Evolutionary conservation across 2,113 vertebrate genomes (phyloP).

Genomic region (Cyrtonyx montezumae): DNA sequence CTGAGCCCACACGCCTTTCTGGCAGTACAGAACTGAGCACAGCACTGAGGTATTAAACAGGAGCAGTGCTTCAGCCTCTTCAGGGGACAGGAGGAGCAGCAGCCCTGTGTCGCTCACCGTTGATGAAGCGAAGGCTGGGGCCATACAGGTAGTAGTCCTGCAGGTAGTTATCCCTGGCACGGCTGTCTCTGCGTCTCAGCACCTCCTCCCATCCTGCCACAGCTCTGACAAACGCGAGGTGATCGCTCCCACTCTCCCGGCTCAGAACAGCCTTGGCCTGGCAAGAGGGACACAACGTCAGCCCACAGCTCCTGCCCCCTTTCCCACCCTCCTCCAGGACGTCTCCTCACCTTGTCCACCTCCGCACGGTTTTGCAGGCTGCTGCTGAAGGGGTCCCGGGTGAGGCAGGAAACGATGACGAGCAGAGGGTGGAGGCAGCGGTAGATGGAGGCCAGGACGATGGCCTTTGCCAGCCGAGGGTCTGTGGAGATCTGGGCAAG

Average conservation of each 20-base stretch:
- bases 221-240: constrained; percentile 86
- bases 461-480: constrained; percentile 91
- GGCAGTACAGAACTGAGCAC: too few relatives aligned
- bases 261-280: constrained; percentile 89
- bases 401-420: constrained; percentile 90
- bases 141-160: constrained; percentile 82
- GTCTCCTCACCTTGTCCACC: constrained; percentile 84
- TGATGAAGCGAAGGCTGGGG: constrained; percentile 90
- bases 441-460: constrained; percentile 90
- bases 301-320: rapidly evolving
- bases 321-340: rapidly evolving
- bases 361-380: constrained; percentile 89
- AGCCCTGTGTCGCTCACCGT: constrained; percentile 70
- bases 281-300: not conserved
- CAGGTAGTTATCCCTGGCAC: constrained; percentile 83
- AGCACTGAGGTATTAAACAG: not conserved
- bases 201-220: constrained; percentile 88
- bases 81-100: not conserved
- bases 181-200: constrained; percentile 78
- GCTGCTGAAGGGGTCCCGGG: constrained; percentile 94
- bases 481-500: constrained; percentile 92
- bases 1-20: too few relatives aligned
- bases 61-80: not conserved
- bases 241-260: constrained; percentile 88
- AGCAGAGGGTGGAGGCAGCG: constrained; percentile 91